Percentiles rank a stretch among this genome's conserved stretches.
These are phyloP conservation scores for Rhinogobio ventralis DNA, from an alignment of 2,797 vertebrate genomes.

Conservation along the genomic window DNA sequence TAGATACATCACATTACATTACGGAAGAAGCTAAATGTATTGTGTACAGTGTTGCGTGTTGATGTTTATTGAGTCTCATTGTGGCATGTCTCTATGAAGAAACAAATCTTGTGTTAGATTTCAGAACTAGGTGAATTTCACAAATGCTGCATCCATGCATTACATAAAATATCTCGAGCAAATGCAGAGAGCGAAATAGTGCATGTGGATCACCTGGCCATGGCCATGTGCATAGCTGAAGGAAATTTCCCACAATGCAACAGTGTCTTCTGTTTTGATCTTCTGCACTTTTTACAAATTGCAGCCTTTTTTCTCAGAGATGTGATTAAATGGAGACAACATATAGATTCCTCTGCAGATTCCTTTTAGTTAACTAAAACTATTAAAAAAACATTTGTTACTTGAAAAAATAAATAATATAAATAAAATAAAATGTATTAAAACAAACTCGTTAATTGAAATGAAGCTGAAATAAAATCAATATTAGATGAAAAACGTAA, in stretches of 20 bases:
- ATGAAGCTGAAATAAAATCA: background rate
- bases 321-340: background rate
- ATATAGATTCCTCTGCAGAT: background rate
- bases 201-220: slow-evolving; percentile 59
- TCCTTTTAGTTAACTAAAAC: background rate
- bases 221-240: slow-evolving; percentile 56
- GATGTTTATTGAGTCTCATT: background rate
- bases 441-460: no score
- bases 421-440: background rate
- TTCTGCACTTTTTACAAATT: background rate
- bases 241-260: slow-evolving; percentile 53
- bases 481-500: no score
- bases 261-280: background rate
- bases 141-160: background rate
- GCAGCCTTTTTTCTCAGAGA: background rate
- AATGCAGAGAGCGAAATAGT: background rate
- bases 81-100: no score
- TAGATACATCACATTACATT: no score
- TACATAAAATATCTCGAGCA: background rate
- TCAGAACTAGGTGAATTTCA: background rate
- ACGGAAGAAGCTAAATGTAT: no score
- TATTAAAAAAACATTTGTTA: background rate
- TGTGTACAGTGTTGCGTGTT: background rate
- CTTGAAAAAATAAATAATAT: background rate
- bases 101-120: background rate